Evolutionary conservation across 2,888 invertebrate genomes (phyloP), one percentile per base, ranked within the genome.

Genomic region (Tortrix viridana): DNA sequence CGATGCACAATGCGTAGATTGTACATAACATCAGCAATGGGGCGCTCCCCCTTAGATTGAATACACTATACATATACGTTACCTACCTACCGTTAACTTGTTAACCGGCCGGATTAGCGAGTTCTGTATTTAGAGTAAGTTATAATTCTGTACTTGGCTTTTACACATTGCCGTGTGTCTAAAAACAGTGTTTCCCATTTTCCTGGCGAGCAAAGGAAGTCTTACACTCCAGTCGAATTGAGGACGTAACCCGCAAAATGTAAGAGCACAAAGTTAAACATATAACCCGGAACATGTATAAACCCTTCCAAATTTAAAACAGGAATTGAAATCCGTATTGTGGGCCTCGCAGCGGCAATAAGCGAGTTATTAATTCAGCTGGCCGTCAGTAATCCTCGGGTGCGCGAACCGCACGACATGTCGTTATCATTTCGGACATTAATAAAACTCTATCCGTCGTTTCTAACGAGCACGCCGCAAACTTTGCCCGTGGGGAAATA

Each of bases 401-500:
- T 71, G 68, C 65, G 70, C 68, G 70, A 72, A 73, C 76, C 74
- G 71, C 71, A 73, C 75, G 77, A 81, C 81, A 85, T 80, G 82
- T 85, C 84, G 81, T 86, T 86, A 86, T 85, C 79, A 85, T 86
- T 87, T 85, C 76, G 79, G 80, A 83, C 82, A 86, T 86, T 84
- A 85, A 84, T 86, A 88, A 86, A 86, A 87, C 82, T 85, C 78
- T 81, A 81, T 79, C 77, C 77, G 67, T 72, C 70, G 72, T 75
- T 80, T 81, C 74, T 81, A 82, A 81, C 79, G 75, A 81, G 77
- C 72, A 69, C 68, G 69, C 77, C 75, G 72, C 80, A 78, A 86
- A 87, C 79, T 84, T 85, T 37, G 72, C 68, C 78, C 79, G 69
- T 68, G 67, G 79, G 81, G 81, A 82, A 80, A 82, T 84, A 84